Base-by-base conservation (phyloP, 2,888 invertebrate genomes). In the Hofmannophila pseudospretella region DNA sequence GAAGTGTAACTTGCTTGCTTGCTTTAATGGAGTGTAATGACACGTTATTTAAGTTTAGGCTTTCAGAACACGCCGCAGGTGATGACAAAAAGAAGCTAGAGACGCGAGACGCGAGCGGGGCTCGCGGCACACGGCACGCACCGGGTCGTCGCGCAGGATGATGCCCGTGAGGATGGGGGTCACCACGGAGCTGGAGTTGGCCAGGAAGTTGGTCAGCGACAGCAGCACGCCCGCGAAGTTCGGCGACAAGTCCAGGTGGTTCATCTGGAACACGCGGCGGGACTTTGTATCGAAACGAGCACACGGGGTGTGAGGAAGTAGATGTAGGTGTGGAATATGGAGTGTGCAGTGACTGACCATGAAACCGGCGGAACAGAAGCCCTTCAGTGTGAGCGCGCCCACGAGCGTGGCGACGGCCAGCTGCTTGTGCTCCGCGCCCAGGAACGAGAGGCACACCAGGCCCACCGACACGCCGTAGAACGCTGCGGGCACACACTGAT, bases 241-340 rank as follows among this genome's bases (percentile, higher is more conserved):
- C 0, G 95, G 94, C 0, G 95, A 92, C 38, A 96, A 77, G 64
- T 96, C 95, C 44, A 96, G 90, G 47, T 93, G 93, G 58, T 94
- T 94, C 20, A 90, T 90, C 86, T 91, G 84, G 1, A 16, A 16
- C 16, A 16, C 16, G 16, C 3, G 16, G 16, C 5, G 16, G 5
- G 16, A 16, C 16, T 5, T 5, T 4, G 5, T 16, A 16, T 16
- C 16, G 16, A 16, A 16, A 5, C 3, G 5, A 4, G 3, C 16
- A 3, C 3, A 16, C 3, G 5, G 16, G 16, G 16, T 16, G 3
- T 16, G 16, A 16, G 16, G 5, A 16, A 4, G 16, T 4, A 16
- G 5, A 16, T 5, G 16, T 3, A 4, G 3, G 16, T 5, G 16
- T 16, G 4, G 11, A 4, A 10, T 3, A 28, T 28, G 9, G 1